Evolutionary conservation across 2,888 invertebrate species (phyloP), one percentile per base, ranked within the genome.

Genomic region (Volucella zonaria): DNA sequence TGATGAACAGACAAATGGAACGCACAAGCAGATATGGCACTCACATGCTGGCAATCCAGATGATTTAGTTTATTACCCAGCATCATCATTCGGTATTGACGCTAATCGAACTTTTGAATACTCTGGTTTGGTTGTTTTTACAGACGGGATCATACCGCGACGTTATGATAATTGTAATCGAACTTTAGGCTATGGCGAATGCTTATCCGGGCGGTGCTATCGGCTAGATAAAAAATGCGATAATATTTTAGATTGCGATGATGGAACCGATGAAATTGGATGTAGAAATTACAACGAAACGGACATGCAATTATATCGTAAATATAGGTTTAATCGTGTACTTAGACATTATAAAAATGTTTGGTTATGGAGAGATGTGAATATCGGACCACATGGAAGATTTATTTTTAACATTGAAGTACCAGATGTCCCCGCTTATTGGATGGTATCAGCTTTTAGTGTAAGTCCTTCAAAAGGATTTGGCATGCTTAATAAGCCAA

Each of bases 361-460:
- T 76, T 99, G 98, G 98, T 92, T 98, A 70, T 99, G 98, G 98
- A 95, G 95, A 85, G 98, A 98, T 92, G 95, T 97, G 67, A 97
- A 97, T 91, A 97, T 98, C 89, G 97, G 96, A 0, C 97, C 97
- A 18, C 97, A 97, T 91, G 97, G 97, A 0, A 94, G 97, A 8
- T 96, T 94, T 89, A 96, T 97, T 77, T 97, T 97, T 92, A 96
- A 96, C 75, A 93, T 96, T 54, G 95, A 96, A 49, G 97, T 97
- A n/a, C 97, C 97, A 0, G 93, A 95, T 76, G 92, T 94, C 70
- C 97, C 97, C 0, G 97, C 96, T 0, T 95, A 96, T 88, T 99
- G 98, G 98, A 97, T 98, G 93, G 94, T 99, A 1, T 97, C 97
- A 11, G 97, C 97, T 0, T 96, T 98, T 90, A 96, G 97, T 87